Evolutionary conservation across 2,113 vertebrate species (phyloP).

Genomic region (Probosciger aterrimus): DNA sequence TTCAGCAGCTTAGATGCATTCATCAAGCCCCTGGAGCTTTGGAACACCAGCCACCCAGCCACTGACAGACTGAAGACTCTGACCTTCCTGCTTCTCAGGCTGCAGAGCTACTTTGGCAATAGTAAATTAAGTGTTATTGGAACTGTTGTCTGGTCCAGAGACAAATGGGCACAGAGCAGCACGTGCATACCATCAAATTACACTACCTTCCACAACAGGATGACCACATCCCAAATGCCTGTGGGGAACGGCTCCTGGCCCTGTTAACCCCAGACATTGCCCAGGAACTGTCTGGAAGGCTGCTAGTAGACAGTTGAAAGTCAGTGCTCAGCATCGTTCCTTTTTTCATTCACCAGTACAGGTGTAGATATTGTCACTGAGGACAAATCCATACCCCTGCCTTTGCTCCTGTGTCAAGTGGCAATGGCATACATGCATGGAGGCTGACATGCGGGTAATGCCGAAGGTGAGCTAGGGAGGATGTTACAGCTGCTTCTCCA

Average conservation of each 20-base stretch:
- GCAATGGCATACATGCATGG: not conserved
- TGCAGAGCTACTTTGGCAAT: not conserved
- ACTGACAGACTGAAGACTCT: not conserved
- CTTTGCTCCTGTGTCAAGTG: not conserved
- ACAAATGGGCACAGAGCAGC: not conserved
- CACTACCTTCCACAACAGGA: not conserved
- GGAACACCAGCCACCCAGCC: not conserved
- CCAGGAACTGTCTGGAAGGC: not conserved
- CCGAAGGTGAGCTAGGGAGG: not conserved
- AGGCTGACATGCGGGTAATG: not conserved
- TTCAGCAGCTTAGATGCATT: not conserved
- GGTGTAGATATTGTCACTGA: not conserved
- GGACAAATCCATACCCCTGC: not conserved
- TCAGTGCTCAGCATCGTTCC: not conserved
- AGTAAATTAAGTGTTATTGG: not conserved
- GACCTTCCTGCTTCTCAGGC: not conserved
- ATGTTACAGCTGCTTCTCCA: not conserved
- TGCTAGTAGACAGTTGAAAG: not conserved
- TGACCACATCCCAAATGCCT: not conserved
- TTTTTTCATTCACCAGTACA: not conserved
- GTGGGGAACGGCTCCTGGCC: not conserved
- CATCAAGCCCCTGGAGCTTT: not conserved
- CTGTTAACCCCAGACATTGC: not conserved
- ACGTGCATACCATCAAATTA: not conserved
- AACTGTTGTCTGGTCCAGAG: fast-evolving